Percentiles rank a stretch among this genome's conserved stretches.
phyloP scores from a whole-genome alignment of 2,113 vertebrate genomes.

The Corvus cornix region DNA sequence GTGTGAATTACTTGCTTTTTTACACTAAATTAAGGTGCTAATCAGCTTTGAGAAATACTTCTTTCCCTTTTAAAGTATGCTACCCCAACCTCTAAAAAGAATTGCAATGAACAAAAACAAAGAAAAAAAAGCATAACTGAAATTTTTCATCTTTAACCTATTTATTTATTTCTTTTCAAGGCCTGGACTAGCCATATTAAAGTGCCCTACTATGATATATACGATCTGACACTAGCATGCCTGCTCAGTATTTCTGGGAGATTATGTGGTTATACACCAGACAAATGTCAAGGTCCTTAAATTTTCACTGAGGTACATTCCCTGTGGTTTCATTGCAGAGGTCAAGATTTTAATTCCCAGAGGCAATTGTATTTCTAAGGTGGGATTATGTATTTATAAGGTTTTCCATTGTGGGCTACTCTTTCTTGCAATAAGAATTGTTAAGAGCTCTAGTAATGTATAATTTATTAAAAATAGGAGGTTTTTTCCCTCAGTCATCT shows the following conservation, averaged over 20 bases:
- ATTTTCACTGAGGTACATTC: background rate
- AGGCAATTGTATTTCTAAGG: background rate
- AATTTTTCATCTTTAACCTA: background rate
- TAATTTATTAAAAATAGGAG: background rate
- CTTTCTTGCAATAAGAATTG: background rate
- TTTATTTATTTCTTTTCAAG: background rate
- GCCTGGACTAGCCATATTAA: background rate
- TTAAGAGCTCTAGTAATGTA: background rate
- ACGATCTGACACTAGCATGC: background rate
- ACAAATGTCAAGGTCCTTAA: background rate
- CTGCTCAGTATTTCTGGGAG: background rate
- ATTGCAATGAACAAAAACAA: background rate
- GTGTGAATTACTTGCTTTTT: background rate
- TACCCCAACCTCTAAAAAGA: background rate
- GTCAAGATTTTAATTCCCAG: background rate
- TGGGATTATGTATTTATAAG: background rate
- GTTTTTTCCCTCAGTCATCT: accelerated
- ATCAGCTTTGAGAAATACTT: background rate
- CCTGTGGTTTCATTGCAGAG: background rate
- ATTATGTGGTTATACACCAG: background rate
- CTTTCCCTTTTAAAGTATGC: background rate
- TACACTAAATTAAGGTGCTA: background rate
- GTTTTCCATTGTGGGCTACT: background rate
- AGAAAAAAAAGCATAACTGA: background rate
- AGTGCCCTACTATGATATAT: background rate